A percentile compares a stretch with the other conserved stretches of the same genome.
Evolutionary conservation across 1,140 invertebrate species (phyloP).

Genomic region (Drosophila nannoptera): DNA sequence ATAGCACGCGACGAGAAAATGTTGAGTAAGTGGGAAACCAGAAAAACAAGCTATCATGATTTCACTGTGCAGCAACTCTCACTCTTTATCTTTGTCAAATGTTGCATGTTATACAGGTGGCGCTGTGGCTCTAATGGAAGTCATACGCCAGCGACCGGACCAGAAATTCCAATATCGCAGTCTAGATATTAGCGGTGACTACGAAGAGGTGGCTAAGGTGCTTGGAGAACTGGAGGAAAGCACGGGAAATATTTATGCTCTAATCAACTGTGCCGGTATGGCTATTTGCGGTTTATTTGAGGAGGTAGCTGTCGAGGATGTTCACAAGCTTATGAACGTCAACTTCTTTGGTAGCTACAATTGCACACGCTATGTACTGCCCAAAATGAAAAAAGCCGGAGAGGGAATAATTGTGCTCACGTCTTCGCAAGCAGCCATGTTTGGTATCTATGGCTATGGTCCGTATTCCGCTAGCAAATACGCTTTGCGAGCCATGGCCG

Average conservation of each 20-base stretch:
- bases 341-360: conserved; percentile 88
- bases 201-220: conserved; percentile 82
- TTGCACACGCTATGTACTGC: conserved; percentile 84
- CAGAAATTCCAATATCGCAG: conserved; percentile 86
- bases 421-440: conserved; percentile 92
- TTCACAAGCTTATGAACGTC: conserved; percentile 85
- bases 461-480: conserved; percentile 97
- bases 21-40: conserved; percentile 79
- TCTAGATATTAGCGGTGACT: conserved; percentile 86
- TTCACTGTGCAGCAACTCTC: background rate
- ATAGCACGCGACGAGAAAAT: conserved; percentile 89
- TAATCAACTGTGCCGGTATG: conserved; percentile 95
- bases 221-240: conserved; percentile 83
- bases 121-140: conserved; percentile 69
- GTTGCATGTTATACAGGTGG: conserved; percentile 49
- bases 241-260: conserved; percentile 89
- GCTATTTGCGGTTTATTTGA: conserved; percentile 90
- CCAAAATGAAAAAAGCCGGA: conserved; percentile 85
- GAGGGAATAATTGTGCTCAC: conserved; percentile 91
- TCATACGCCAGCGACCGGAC: conserved; percentile 61
- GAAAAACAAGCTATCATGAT: conserved; percentile 11
- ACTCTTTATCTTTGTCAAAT: background rate
- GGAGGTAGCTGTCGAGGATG: conserved; percentile 85
- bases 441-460: conserved; percentile 91
- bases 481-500: conserved; percentile 95